phyloP scores from a whole-genome alignment of 2,888 invertebrate species.

The Danaus chrysippus region DNA sequence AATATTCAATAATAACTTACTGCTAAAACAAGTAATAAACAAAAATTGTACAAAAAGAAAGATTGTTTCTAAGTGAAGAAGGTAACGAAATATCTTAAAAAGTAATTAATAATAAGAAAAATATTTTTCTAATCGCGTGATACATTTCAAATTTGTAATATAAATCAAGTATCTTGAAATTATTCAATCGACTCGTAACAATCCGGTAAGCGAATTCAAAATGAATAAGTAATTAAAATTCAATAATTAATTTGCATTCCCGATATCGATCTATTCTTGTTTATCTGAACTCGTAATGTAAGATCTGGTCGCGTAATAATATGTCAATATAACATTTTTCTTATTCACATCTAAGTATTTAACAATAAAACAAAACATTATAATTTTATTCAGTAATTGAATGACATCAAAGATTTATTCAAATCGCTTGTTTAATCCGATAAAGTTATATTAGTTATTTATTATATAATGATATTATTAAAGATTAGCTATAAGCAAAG shows the following conservation, averaged over 20 bases:
- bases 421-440: too few relatives aligned
- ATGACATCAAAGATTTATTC: too few relatives aligned
- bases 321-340: constrained; percentile 10
- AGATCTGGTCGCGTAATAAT: constrained; percentile 22
- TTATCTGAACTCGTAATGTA: constrained; percentile 21
- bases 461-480: too few relatives aligned
- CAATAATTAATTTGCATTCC: constrained; percentile 28
- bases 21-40: too few relatives aligned
- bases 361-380: too few relatives aligned
- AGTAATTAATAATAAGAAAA: neutral
- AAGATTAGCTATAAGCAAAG: too few relatives aligned
- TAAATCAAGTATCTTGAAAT: constrained; percentile 43
- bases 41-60: too few relatives aligned
- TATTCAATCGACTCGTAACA: constrained; percentile 17
- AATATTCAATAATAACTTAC: too few relatives aligned
- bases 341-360: neutral
- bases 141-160: constrained; percentile 60
- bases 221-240: constrained; percentile 23
- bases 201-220: constrained; percentile 24
- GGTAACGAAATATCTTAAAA: too few relatives aligned
- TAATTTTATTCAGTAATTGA: too few relatives aligned
- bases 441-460: neutral
- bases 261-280: constrained; percentile 22
- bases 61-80: too few relatives aligned
- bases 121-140: constrained; percentile 37